Percentiles rank a stretch among this genome's conserved stretches.
Evolutionary conservation across 2,113 vertebrate genomes (phyloP).

Genomic region (Anarhynchus alexandrinus): DNA sequence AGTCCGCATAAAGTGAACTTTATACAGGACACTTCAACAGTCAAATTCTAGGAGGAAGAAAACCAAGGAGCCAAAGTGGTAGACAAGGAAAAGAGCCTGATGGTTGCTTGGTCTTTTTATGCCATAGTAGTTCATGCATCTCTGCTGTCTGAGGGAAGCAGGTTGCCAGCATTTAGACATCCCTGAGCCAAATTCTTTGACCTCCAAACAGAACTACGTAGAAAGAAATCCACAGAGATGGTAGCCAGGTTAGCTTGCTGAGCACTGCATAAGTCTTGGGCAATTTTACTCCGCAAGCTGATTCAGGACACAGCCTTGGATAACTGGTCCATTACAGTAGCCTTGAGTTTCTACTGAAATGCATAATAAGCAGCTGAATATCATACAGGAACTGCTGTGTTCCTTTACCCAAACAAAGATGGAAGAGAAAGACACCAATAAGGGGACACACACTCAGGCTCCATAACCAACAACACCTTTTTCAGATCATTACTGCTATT

Average conservation of each 20-base stretch:
- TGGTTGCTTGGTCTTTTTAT: background rate
- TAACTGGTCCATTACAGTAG: background rate
- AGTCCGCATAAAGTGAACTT: background rate
- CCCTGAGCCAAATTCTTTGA: background rate
- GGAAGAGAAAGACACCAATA: background rate
- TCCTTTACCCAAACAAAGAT: background rate
- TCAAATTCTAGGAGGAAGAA: background rate
- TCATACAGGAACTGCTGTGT: background rate
- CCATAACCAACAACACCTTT: background rate
- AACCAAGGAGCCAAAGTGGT: background rate
- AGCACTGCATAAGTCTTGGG: rapidly evolving
- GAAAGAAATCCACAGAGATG: background rate
- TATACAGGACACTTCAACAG: background rate
- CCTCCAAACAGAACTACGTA: background rate
- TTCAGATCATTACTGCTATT: background rate
- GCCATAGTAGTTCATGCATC: background rate
- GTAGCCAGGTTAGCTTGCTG: background rate
- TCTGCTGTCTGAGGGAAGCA: background rate
- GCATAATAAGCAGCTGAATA: background rate
- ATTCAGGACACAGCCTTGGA: background rate
- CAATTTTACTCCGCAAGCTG: background rate
- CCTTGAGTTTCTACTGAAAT: background rate
- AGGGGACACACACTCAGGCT: background rate
- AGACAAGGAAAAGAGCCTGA: background rate
- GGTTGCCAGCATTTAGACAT: background rate